Conservation (phyloP, 2,888 invertebrate genomes). For the Stenolophus ochropezus region DNA sequence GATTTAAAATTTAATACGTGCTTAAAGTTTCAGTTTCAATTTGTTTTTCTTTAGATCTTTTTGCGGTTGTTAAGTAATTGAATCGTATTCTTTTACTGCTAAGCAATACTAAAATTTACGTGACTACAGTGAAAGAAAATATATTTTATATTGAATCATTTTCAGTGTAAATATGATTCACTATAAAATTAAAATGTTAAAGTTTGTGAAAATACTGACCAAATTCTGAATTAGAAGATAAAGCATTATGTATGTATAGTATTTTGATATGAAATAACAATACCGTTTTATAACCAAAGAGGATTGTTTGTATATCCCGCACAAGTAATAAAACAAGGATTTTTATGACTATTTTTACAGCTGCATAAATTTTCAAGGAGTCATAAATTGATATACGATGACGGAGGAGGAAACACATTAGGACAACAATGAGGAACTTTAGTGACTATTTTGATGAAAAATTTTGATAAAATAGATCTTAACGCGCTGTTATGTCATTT, state of each 20-base stretch:
- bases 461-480: too few species aligned
- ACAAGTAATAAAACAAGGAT: conserved; percentile 22
- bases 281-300: conserved; percentile 6
- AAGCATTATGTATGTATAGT: not conserved
- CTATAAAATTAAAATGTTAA: conserved; percentile 1
- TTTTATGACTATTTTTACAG: conserved; percentile 26
- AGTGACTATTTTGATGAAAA: too few species aligned
- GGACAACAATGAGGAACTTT: too few species aligned
- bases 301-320: conserved; percentile 4
- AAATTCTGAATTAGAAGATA: conserved; percentile 4
- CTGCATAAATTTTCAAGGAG: conserved; percentile 30
- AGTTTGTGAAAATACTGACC: conserved; percentile 6
- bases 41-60: not conserved
- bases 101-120: not conserved
- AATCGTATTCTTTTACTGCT: conserved; percentile 7
- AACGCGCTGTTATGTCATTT: too few species aligned
- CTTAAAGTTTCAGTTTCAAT: not conserved
- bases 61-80: conserved; percentile 20
- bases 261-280: not conserved
- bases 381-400: conserved; percentile 31
- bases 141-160: conserved; percentile 13
- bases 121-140: not conserved
- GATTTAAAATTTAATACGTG: not conserved
- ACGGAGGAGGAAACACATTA: not conserved
- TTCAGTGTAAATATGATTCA: not conserved